Evolutionary conservation across 2,113 vertebrate genomes (phyloP), one percentile per base, ranked within the genome.

Genomic region (mouse (Mus musculus)): DNA sequence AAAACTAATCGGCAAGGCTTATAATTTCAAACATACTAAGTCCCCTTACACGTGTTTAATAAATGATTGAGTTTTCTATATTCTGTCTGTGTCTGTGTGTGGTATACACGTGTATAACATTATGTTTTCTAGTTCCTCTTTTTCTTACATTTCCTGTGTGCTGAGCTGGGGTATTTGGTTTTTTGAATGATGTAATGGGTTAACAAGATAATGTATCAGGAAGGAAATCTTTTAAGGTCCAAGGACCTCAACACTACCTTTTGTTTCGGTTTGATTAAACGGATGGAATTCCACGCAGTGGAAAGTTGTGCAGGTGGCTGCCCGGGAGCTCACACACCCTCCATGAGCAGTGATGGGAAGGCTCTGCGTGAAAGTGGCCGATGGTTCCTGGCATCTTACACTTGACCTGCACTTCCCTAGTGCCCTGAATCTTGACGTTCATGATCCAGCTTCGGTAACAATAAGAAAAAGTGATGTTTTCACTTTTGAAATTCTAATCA

Each of bases 131-230:
- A 90, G 97, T 98, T 98, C 96, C 97, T 98, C 97, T 97, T 98
- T 98, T 96, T 98, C 61, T 98, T 97, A 95, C 89, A 97, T 97
- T 99, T 99, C 98, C 99, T 98, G 98, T 99, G 97, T 97, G 97
- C 98, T 95, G 91, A 98, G 94, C 97, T 93, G 95, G 94, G 93
- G 96, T 98, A 98, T 98, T 98, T 98, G 97, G 98, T 98, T 97
- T 98, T 98, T 88, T 97, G 97, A 98, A 96, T 99, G 99, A 99
- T 99, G 99, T 98, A 98, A 99, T 99, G 98, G 98, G 98, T 99
- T 98, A 98, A 98, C 96, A 95, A 97, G 97, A 96, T 98, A 97
- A 19, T 97, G 87, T 98, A 98, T 98, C 98, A 98, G 98, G 96
- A 97, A 98, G 98, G 98, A 98, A 98, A 98, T 99, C 98, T 98